These are phyloP conservation scores for Schlechtendalia chinensis DNA, from an alignment of 1,140 invertebrate species.

Conservation along the genomic window DNA sequence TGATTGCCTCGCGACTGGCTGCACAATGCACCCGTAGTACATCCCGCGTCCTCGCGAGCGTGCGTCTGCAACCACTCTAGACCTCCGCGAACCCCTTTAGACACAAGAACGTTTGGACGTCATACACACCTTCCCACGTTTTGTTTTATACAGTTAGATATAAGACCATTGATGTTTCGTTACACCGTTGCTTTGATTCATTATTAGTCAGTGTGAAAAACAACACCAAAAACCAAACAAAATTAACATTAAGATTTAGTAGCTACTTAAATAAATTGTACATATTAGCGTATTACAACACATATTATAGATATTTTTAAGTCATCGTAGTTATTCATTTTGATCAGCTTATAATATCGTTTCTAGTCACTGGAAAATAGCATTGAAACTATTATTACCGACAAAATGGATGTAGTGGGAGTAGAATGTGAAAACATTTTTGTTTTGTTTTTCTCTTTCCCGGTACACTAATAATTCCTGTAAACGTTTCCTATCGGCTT, in stretches of 20 bases:
- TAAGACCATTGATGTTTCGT: not conserved
- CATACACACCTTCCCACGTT: not conserved
- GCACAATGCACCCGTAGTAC: no score
- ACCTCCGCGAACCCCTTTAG: not conserved
- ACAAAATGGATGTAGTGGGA: not conserved
- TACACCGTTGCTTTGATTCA: constrained; percentile 13
- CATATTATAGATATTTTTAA: not conserved
- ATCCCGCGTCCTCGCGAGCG: no score
- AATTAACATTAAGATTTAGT: constrained; percentile 18
- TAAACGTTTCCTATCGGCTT: not conserved
- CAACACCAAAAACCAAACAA: no score
- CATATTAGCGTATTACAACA: constrained; percentile 14
- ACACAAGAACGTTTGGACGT: not conserved
- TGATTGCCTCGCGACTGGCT: no score
- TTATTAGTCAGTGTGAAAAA: not conserved
- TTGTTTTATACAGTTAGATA: not conserved
- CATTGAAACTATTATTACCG: not conserved
- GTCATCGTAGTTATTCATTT: constrained; percentile 9
- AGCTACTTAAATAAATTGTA: constrained; percentile 14
- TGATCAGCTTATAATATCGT: constrained; percentile 18
- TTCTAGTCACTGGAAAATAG: not conserved
- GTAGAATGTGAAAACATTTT: not conserved
- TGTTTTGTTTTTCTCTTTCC: no score
- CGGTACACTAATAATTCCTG: no score
- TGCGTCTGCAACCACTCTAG: no score